Conservation (phyloP, 2,113 vertebrate genomes). For the Nycticorax nycticorax region DNA sequence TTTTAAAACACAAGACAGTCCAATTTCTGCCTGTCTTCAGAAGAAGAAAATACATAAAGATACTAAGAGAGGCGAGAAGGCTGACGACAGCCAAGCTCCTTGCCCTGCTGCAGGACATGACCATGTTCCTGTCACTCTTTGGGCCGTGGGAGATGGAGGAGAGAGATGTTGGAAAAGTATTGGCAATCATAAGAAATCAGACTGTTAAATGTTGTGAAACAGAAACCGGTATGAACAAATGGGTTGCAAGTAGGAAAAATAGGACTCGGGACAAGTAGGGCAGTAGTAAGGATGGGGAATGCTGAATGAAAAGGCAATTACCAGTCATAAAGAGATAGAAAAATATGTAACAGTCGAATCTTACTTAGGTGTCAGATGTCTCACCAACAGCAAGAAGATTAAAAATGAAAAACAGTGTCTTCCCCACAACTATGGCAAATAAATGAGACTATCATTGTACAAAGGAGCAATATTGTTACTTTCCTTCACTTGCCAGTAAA, state of each 20-base stretch:
- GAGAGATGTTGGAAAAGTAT: not conserved
- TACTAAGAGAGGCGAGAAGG: not conserved
- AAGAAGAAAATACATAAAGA: not conserved
- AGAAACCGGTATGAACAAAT: not conserved
- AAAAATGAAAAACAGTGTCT: not conserved
- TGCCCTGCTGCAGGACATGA: fast-evolving
- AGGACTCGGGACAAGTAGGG: not conserved
- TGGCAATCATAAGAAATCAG: not conserved
- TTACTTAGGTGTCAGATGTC: not conserved
- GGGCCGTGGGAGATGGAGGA: not conserved
- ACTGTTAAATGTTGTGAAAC: not conserved
- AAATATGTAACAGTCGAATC: not conserved
- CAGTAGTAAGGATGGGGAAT: not conserved
- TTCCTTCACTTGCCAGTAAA: not conserved
- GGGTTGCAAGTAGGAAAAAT: not conserved
- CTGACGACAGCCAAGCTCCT: not conserved
- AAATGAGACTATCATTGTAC: not conserved
- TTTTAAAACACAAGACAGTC: not conserved
- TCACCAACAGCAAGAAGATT: not conserved
- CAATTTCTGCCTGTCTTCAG: not conserved
- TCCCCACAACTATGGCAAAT: not conserved
- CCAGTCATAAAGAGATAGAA: not conserved
- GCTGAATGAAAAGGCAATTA: not conserved
- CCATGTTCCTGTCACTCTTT: fast-evolving
- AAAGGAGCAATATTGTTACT: not conserved